These are phyloP conservation scores for Acrobasis repandana DNA, from an alignment of 2,888 invertebrate species.

Conservation along the genomic window DNA sequence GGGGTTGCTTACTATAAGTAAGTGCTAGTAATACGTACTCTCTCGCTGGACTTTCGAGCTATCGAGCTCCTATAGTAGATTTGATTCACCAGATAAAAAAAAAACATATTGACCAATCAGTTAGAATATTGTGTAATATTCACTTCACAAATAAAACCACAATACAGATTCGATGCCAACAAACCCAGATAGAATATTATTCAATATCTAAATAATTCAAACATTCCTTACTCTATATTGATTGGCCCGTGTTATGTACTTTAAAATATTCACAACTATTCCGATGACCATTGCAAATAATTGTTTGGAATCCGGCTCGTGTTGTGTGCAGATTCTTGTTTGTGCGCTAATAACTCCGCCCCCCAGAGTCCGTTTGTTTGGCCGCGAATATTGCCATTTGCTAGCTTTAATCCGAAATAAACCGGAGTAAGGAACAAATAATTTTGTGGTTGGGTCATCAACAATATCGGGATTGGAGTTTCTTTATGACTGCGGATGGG, in stretches of 20 bases:
- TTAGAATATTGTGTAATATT: no score
- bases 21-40: no score
- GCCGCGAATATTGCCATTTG: conserved; percentile 12
- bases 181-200: background rate
- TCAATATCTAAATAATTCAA: background rate
- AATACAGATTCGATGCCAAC: no score
- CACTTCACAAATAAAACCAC: no score
- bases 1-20: no score
- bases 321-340: conserved; percentile 14
- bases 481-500: background rate
- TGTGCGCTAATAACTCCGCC: conserved; percentile 12
- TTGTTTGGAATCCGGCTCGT: background rate
- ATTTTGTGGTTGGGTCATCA: conserved; percentile 4
- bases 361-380: conserved; percentile 8
- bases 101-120: no score
- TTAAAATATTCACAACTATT: conserved; percentile 1
- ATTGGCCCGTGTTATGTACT: background rate
- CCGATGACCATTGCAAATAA: conserved; percentile 10
- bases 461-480: background rate
- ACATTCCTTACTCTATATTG: background rate
- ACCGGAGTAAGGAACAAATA: background rate
- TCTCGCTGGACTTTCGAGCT: no score
- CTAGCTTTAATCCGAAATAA: background rate
- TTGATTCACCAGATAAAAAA: no score
- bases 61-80: no score